phyloP scores from a whole-genome alignment of 2,888 invertebrate genomes.

The Drosophila anomelani region DNA sequence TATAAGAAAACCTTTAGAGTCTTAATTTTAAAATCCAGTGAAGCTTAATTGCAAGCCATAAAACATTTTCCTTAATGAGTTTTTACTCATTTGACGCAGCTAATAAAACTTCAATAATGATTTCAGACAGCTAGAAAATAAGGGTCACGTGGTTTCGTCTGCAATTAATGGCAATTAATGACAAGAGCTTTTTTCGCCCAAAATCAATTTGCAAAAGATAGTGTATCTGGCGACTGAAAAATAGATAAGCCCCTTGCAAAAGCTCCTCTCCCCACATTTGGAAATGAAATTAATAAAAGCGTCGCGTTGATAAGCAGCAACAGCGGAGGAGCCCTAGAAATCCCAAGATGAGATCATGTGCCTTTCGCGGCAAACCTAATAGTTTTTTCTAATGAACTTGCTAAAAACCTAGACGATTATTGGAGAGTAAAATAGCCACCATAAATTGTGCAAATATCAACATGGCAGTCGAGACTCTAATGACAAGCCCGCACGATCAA shows the following conservation, averaged over 20 bases:
- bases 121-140: not conserved
- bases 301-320: conserved; percentile 27
- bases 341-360: conserved; percentile 68
- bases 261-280: conserved; percentile 11
- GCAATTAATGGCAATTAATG: conserved; percentile 15
- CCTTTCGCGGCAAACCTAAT: conserved; percentile 34
- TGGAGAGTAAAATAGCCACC: conserved; percentile 35
- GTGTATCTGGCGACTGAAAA: conserved; percentile 2
- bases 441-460: conserved; percentile 59
- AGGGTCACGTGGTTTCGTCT: conserved; percentile 23
- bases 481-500: conserved; percentile 28
- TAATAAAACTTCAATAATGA: conserved; percentile 32
- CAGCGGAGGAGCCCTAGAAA: conserved; percentile 9
- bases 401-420: conserved; percentile 41
- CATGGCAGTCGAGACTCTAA: conserved; percentile 36
- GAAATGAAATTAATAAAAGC: conserved; percentile 13
- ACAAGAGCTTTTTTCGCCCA: conserved; percentile 16
- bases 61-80: conserved; percentile 25
- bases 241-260: conserved; percentile 30
- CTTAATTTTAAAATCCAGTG: not conserved
- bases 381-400: conserved; percentile 59
- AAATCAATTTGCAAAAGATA: conserved; percentile 32
- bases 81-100: conserved; percentile 17
- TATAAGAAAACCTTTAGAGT: not conserved
- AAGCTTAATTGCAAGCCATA: conserved; percentile 30